Conservation (phyloP, 2,113 vertebrate species). For the Microcebus lehilahytsara region DNA sequence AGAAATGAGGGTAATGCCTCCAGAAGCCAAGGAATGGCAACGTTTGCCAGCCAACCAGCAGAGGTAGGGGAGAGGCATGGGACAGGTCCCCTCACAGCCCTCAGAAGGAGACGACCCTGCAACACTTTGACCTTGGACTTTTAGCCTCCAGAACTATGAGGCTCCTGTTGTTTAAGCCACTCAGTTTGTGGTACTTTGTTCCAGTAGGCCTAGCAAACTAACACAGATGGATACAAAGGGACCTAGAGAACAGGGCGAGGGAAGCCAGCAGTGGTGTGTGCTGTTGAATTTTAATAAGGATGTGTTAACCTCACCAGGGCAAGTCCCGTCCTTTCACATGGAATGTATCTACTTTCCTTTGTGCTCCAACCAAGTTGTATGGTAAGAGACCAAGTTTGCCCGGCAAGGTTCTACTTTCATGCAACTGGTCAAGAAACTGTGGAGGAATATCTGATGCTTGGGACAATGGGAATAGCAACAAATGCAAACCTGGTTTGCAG, state of each 20-base stretch:
- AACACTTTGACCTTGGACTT: not conserved
- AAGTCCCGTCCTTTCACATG: no score
- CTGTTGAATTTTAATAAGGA: no score
- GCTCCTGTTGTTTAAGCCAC: not conserved
- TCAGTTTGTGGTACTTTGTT: not conserved
- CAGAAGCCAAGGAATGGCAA: not conserved
- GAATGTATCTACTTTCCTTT: no score
- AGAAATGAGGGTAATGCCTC: not conserved
- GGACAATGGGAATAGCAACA: no score
- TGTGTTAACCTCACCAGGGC: no score
- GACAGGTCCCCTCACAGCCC: not conserved
- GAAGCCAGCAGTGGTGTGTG: not conserved
- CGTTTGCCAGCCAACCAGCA: not conserved
- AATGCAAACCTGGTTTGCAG: no score
- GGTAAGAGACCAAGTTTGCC: no score
- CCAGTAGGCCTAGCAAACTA: not conserved
- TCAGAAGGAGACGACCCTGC: not conserved
- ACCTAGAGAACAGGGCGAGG: not conserved
- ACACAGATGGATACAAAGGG: not conserved
- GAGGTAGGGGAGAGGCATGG: not conserved
- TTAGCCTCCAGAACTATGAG: not conserved
- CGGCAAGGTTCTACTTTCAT: no score
- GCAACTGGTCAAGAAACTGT: no score
- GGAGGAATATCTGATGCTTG: no score
- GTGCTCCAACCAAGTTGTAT: no score